Conservation (phyloP, 1,140 invertebrate species). For the Scaptomyza pallida region DNA sequence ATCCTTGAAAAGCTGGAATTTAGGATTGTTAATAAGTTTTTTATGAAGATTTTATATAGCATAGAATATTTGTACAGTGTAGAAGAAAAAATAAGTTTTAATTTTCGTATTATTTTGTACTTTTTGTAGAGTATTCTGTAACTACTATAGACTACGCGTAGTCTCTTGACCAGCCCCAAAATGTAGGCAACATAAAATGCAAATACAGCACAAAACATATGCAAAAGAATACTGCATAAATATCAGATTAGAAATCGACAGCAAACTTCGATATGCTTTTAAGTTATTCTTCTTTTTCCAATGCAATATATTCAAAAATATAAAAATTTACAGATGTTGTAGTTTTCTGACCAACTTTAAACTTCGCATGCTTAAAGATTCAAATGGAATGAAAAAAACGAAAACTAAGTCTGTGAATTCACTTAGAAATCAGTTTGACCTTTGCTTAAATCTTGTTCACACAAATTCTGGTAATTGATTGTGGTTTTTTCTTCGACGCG, state of each 20-base stretch:
- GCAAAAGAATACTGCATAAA: neutral
- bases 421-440: neutral
- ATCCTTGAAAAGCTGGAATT: neutral
- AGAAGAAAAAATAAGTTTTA: too few species aligned
- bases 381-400: too few species aligned
- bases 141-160: neutral
- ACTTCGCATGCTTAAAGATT: too few species aligned
- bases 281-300: neutral
- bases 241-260: neutral
- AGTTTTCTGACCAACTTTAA: too few species aligned
- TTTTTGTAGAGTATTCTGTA: neutral
- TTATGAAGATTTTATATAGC: neutral
- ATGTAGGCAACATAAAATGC: neutral
- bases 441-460: neutral
- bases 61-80: too few species aligned
- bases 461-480: constrained; percentile 35
- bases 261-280: neutral
- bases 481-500: constrained; percentile 2
- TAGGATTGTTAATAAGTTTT: neutral
- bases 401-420: neutral
- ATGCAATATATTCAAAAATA: neutral
- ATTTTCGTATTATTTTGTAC: too few species aligned
- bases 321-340: too few species aligned
- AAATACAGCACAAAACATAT: neutral
- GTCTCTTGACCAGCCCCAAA: neutral